Base-by-base conservation (phyloP, 2,888 invertebrate species). In the Myopa tessellatipennis region DNA sequence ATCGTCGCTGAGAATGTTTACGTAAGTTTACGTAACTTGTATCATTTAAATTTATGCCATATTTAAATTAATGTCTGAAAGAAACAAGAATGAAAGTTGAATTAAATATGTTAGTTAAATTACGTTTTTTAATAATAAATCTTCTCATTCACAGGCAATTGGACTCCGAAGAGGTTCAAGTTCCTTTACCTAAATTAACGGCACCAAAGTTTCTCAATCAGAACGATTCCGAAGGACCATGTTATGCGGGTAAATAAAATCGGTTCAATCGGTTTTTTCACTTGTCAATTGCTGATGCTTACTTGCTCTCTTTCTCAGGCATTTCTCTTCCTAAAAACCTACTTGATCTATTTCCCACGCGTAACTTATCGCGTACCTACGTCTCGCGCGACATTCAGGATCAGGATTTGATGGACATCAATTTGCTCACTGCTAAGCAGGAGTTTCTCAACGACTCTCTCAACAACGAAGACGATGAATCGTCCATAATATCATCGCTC, bases 321-420 rank as follows among this genome's bases (percentile, higher is more conserved):
- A 89, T 89, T 77, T 88, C 89, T 83, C 85, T 90, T 82, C 90
- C 90, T 65, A 89, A 89, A 82, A 89, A 89, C 81, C 85, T 89
- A 10, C 84, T 89, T 55, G 89, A 89, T 77, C 79, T 87, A 74
- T 90, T 90, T 80, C 89, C 89, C 45, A 82, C 84, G 36, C 85
- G 88, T 61, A 87, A 87, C 82, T 81, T 86, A 26, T 84, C 81
- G 74, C 86, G 87, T 36, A 88, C 89, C n/a, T 90, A 89, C 80
- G 89, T 90, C 65, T 88, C 89, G 34, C 87, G 87, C 55, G 88
- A 88, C 79, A 87, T 89, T 52, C 87, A 88, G 82, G 89, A 89
- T 80, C 86, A 87, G 60, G 89, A 89, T 80, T 80, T 87, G 69
- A 84, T 85, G 79, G 87, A 87, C 74, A 84, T 85, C 7, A 87